phyloP scores from a whole-genome alignment of 2,888 invertebrate species.

The Chironomus riparius region DNA sequence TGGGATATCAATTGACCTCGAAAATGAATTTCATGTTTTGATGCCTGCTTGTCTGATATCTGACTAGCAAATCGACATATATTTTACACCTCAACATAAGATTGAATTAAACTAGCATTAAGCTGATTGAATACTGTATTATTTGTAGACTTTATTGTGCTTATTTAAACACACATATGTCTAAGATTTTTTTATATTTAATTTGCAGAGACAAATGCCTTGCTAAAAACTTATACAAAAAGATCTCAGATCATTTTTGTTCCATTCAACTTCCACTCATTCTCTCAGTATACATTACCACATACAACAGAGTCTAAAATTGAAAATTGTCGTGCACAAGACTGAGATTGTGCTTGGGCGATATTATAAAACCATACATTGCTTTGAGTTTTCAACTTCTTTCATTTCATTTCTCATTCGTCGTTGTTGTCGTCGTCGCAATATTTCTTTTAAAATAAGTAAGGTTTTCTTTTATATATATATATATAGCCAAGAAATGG shows the following conservation, averaged over 20 bases:
- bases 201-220: background rate
- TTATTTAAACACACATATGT: background rate
- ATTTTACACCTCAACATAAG: background rate
- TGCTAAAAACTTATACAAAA: background rate
- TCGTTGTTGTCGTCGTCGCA: background rate
- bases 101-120: no score
- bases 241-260: background rate
- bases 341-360: background rate
- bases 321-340: background rate
- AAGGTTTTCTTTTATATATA: no score
- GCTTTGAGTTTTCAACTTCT: background rate
- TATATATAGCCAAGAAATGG: background rate
- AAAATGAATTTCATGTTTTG: background rate
- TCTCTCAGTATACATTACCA: background rate
- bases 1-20: background rate
- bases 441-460: no score
- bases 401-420: background rate
- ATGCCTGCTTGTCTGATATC: background rate
- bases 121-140: background rate
- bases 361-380: background rate
- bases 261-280: background rate
- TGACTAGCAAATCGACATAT: background rate
- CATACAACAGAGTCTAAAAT: background rate
- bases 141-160: background rate
- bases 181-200: background rate